Evolutionary conservation across 2,113 vertebrate genomes (phyloP), one percentile per base, ranked within the genome.

Genomic region (Meleagris gallopavo): DNA sequence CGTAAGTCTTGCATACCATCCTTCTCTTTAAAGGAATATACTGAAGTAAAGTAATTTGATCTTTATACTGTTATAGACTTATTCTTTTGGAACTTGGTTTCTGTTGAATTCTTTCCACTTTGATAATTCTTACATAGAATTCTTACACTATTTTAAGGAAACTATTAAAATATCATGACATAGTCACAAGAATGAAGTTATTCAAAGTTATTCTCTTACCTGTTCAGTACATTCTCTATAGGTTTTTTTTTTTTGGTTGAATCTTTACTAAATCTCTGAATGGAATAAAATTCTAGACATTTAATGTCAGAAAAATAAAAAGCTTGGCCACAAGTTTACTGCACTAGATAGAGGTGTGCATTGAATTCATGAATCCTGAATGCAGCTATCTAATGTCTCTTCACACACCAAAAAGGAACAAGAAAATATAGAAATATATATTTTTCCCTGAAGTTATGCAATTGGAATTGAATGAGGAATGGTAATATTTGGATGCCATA

Each of bases 111-210:
- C 21, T 84, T 55, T 27, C 6, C 1, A 4, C 32, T 66, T 25
- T 36, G 65, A 60, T 13, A 84, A 10, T 46, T 34, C 38, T 95
- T 82, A 69, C 10, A 36, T 9, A 82, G 36, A n/a, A n/a, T n/a
- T n/a, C n/a, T n/a, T n/a, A n/a, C 18, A 52, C 40, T 88, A 45
- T 88, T 84, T 67, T 16, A 84, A 82, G 90, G 40, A 55, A 91
- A 69, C 29, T 16, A 64, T 19, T 64, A 76, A 83, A 90, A 85
- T 10, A 77, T 9, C 0, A 0, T 55, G 34, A 16, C 6, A 30
- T 16, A 83, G n/a, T 8, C 46, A 69, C 16, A 58, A 57, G 32
- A 91, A 66, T 11, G 19, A 60, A 90, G 88, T 67, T 2, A 19
- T 83, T 58, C 36, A 16, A 60, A 90, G 88, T 67, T 2, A 19